Base-by-base conservation (phyloP, 2,797 vertebrate genomes). In the Anisognathus igniventris region DNA sequence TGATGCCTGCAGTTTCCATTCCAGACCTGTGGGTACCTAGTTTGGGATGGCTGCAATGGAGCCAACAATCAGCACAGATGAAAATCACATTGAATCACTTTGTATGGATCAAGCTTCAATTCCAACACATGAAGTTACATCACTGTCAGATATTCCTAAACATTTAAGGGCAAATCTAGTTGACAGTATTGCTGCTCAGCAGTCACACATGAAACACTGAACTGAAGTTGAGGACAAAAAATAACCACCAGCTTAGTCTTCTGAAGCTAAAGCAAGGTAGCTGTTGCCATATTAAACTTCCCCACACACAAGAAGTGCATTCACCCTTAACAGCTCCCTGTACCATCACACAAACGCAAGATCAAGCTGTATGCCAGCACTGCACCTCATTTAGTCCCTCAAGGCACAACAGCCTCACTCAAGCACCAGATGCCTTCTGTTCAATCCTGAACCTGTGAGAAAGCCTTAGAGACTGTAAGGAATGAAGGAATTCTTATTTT, bases 251-350 rank as follows among this genome's bases (percentile, higher is more conserved):
- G 14, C 16, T 81, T 24, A 22, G 16, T 62, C 28, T 92, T 37
- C 48, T 65, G 61, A 64, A 76, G 47, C 39, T 57, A 54, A 87
- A 76, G 23, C 45, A 70, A 42, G 17, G 27, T 14, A 61, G 24
- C 44, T 62, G 6, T 7, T 58, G 48, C 28, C 51, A 66, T 47
- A 70, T 47, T 25, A 23, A 35, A 28, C 24, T 6, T 48, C 5
- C 33, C 0, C 61, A 4, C 31, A 50, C 13, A 60, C 28, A 30
- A 2, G 0, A 17, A 2, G 10, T 28, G 19, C 14, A 8, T 18
- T 79, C 40, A 44, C n/a, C 39, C 71, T 15, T 23, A 56, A 6
- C 48, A 79, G 45, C 60, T 58, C 80, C 18, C 30, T 47, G 61
- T 12, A 33, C 51, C 67, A 70, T 5, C 68, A 65, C 0, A 58